Evolutionary conservation across 2,888 invertebrate genomes (phyloP).

Genomic region (Heliconius erato): DNA sequence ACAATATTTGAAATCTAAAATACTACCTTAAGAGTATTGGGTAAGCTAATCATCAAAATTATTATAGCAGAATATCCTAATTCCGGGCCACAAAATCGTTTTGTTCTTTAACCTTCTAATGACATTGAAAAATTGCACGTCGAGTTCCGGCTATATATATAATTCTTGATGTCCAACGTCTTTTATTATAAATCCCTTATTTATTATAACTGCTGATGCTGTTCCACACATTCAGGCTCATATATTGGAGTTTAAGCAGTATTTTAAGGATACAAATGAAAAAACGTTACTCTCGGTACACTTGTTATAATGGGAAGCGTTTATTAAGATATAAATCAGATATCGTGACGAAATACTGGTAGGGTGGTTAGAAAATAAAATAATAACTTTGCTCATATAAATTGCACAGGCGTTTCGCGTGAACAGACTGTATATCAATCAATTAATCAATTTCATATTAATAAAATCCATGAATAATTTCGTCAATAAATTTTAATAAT

Average conservation of each 20-base stretch:
- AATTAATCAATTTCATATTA: too few species aligned
- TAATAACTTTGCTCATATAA: too few species aligned
- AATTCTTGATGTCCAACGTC: constrained; percentile 20
- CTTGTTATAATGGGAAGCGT: background rate
- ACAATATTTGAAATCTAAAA: constrained; percentile 9
- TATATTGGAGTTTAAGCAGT: background rate
- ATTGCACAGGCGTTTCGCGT: too few species aligned
- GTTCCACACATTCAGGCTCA: background rate
- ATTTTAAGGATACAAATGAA: background rate
- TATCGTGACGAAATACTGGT: too few species aligned
- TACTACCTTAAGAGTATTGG: constrained; percentile 13
- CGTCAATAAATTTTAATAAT: too few species aligned
- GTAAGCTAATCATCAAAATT: constrained; percentile 5
- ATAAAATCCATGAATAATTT: too few species aligned
- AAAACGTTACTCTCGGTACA: background rate
- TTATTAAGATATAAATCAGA: too few species aligned
- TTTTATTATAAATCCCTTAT: background rate
- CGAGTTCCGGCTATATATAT: background rate
- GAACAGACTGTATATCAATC: too few species aligned
- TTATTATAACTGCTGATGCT: background rate
- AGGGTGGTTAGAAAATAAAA: too few species aligned
- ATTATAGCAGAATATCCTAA: constrained; percentile 4
- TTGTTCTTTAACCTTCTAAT: constrained; percentile 5
- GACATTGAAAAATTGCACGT: constrained; percentile 18
- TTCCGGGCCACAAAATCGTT: constrained; percentile 21